These are phyloP conservation scores for Anguilla anguilla DNA, from an alignment of 2,797 vertebrate genomes.

Conservation along the genomic window DNA sequence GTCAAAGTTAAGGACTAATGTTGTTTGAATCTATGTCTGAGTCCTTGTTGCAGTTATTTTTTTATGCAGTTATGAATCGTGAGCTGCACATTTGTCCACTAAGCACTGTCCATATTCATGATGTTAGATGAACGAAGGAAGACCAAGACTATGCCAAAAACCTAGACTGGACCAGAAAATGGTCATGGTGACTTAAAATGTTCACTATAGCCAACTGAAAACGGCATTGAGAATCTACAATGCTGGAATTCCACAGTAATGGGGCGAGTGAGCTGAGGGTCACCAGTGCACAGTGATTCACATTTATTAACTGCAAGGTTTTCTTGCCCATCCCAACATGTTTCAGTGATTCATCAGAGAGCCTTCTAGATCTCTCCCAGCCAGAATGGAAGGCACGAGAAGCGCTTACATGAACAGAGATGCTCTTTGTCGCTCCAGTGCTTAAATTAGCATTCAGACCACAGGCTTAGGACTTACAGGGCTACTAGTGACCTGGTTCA, in stretches of 20 bases:
- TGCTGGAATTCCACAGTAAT: neutral
- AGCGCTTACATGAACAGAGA: slow-evolving; percentile 24
- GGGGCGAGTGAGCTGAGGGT: neutral
- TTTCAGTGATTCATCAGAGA: neutral
- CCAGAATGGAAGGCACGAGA: slow-evolving; percentile 26
- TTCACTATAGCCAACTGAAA: neutral
- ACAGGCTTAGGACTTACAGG: slow-evolving; percentile 43
- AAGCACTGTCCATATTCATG: neutral
- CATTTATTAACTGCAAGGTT: slow-evolving; percentile 4
- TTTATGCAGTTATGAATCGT: neutral
- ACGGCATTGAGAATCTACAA: neutral
- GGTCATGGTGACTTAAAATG: neutral
- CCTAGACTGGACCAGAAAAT: neutral
- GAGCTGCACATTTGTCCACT: no score
- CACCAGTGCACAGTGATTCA: neutral
- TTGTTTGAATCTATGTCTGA: neutral
- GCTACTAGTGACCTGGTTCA: slow-evolving; percentile 30
- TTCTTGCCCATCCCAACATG: slow-evolving; percentile 2
- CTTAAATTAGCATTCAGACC: slow-evolving; percentile 45
- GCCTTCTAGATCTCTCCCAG: neutral
- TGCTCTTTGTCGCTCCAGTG: slow-evolving; percentile 9
- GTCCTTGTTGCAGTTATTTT: neutral
- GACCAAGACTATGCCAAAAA: neutral
- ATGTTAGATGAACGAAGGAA: neutral
- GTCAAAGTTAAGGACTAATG: neutral